A percentile compares a stretch with the other conserved stretches of the same genome.
phyloP scores from a whole-genome alignment of 1,140 invertebrate genomes.

The Brachionus sp. region DNA sequence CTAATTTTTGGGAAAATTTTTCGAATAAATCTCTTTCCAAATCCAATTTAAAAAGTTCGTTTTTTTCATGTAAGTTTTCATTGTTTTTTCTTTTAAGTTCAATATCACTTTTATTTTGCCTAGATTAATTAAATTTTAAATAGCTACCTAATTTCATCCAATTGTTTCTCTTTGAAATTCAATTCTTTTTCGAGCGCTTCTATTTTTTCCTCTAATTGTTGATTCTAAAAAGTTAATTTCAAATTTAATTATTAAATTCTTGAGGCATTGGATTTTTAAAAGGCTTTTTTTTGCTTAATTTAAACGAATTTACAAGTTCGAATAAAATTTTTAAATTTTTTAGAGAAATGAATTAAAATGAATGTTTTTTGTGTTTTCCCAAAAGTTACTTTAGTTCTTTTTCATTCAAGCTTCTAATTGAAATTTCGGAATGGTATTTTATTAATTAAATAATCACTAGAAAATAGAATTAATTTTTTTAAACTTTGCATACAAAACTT shows the following conservation, averaged over 20 bases:
- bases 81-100: neutral
- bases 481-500: too few relatives aligned
- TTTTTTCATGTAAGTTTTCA: slow-evolving; percentile 1
- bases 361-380: too few relatives aligned
- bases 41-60: neutral
- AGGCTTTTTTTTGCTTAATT: too few relatives aligned
- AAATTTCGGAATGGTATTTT: too few relatives aligned
- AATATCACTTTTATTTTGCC: neutral
- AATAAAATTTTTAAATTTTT: too few relatives aligned
- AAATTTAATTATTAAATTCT: neutral
- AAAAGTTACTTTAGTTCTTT: too few relatives aligned
- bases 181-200: neutral
- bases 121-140: neutral
- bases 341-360: too few relatives aligned
- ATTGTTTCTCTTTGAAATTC: neutral
- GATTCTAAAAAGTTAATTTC: neutral
- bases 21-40: neutral
- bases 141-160: neutral
- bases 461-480: too few relatives aligned
- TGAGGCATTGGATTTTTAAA: too few relatives aligned
- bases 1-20: neutral
- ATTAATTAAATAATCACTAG: too few relatives aligned
- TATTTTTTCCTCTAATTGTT: slow-evolving; percentile 9
- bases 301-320: too few relatives aligned
- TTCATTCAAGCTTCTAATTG: too few relatives aligned